Base-by-base conservation (phyloP, 2,113 vertebrate genomes). In the Delphinus delphis region DNA sequence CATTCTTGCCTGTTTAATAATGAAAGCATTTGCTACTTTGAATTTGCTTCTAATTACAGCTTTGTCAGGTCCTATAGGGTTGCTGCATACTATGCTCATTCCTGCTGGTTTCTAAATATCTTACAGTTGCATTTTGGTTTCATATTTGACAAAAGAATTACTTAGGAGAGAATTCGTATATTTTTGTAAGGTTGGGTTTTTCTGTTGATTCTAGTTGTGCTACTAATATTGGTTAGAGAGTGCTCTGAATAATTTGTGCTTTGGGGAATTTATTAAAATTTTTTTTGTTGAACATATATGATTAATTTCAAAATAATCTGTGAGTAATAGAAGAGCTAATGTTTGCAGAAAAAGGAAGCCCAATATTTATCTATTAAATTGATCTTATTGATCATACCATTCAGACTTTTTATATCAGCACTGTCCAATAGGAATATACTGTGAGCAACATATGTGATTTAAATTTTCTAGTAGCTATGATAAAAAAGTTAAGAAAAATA, bases 11-110 rank as follows among this genome's bases (percentile, higher is more conserved):
- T 60, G 10, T 83, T 83, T 73, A n/a, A 36, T 41, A 31, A 53
- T 50, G 17, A 92, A 83, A 84, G 25, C 25, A 84, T 74, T 50
- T 23, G 23, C 17, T 74, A 23, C 55, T 50, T 50, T 84, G 80
- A 63, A 92, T 84, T 74, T 92, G 41, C 53, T 71, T 71, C 79
- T 83, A 58, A 92, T 92, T 62, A 50, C 33, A 85, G 68, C 81
- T 84, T 36, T 84, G 41, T 31, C 25, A 36, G 41, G 7, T 18
- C 53, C 4, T 23, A 8, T 2, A 11, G 33, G 1, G 17, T 36
- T 38, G 8, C 89, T 81, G 18, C 8, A 31, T 8, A 50, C 21
- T 65, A 11, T 36, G 21, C 33, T 79, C 31, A 13, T 65, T 18
- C 41, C 26, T 88, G 25, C 36, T 60, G 4, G 41, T 38, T 73